These are phyloP conservation scores for Spilarctia lutea DNA, from an alignment of 2,888 invertebrate genomes.

Conservation along the genomic window DNA sequence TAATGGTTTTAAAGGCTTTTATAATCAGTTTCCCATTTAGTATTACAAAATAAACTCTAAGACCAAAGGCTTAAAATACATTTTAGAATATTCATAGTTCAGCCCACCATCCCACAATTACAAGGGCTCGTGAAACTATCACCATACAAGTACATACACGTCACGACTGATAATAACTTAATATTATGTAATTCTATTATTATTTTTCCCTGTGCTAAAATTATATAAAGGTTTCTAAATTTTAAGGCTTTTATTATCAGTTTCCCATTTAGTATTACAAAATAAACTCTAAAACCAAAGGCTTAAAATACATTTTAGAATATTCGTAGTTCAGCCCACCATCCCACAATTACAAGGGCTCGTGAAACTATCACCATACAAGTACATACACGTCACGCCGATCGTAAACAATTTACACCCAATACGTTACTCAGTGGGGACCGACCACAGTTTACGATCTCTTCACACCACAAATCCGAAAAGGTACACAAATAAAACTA, in stretches of 20 bases:
- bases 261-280: background rate
- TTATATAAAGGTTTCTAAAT: background rate
- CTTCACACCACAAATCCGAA: slow-evolving; percentile 52
- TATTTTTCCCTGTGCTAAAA: background rate
- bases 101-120: slow-evolving; percentile 18
- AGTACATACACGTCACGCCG: slow-evolving; percentile 25
- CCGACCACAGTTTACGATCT: slow-evolving; percentile 46
- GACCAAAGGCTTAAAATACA: background rate
- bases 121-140: background rate
- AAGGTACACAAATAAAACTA: slow-evolving; percentile 61
- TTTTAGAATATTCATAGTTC: background rate
- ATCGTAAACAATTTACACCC: slow-evolving; percentile 41
- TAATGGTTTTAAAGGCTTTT: background rate
- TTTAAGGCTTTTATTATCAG: background rate
- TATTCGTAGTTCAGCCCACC: slow-evolving; percentile 8
- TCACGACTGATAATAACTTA: too few relatives aligned
- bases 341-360: slow-evolving; percentile 7
- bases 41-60: background rate
- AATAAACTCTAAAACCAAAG: background rate
- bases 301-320: background rate
- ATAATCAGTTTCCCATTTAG: background rate
- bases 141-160: slow-evolving; percentile 6
- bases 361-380: background rate
- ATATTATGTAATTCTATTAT: too few relatives aligned
- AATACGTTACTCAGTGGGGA: slow-evolving; percentile 36